These are phyloP conservation scores for Meteorus colon DNA, from an alignment of 2,888 invertebrate genomes.

Conservation along the genomic window DNA sequence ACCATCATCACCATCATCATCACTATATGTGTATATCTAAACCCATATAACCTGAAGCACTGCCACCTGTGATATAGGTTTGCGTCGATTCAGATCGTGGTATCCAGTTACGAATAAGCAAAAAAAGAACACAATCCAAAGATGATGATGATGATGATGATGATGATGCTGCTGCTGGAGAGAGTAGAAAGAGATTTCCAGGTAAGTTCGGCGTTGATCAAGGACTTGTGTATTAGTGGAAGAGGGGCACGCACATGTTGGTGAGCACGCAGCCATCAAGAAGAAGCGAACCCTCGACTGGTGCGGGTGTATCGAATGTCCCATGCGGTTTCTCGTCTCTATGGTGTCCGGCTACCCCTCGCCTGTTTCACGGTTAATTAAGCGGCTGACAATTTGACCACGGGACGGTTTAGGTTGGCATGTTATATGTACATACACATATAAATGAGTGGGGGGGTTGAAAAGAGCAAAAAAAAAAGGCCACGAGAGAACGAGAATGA, in stretches of 20 bases:
- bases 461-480: not conserved
- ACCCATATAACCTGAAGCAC: slow-evolving; percentile 17
- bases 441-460: slow-evolving; percentile 5
- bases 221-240: slow-evolving; percentile 35
- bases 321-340: slow-evolving; percentile 68
- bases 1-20: slow-evolving; percentile 24
- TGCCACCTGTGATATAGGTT: slow-evolving; percentile 70
- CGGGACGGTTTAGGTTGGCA: slow-evolving; percentile 67
- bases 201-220: slow-evolving; percentile 41
- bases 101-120: slow-evolving; percentile 64
- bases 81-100: slow-evolving; percentile 67
- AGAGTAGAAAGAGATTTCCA: slow-evolving; percentile 39
- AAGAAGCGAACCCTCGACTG: slow-evolving; percentile 49
- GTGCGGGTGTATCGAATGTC: slow-evolving; percentile 72
- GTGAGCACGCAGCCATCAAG: slow-evolving; percentile 41
- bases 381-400: slow-evolving; percentile 72
- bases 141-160: slow-evolving; percentile 42
- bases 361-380: slow-evolving; percentile 74
- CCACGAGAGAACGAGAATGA: slow-evolving; percentile 1
- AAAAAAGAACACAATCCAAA: slow-evolving; percentile 39
- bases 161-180: slow-evolving; percentile 40
- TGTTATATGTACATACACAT: slow-evolving; percentile 10
- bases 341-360: slow-evolving; percentile 70
- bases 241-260: slow-evolving; percentile 39
- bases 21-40: not conserved